These are phyloP conservation scores for Abrostola tripartita DNA, from an alignment of 2,888 invertebrate species.

Conservation along the genomic window DNA sequence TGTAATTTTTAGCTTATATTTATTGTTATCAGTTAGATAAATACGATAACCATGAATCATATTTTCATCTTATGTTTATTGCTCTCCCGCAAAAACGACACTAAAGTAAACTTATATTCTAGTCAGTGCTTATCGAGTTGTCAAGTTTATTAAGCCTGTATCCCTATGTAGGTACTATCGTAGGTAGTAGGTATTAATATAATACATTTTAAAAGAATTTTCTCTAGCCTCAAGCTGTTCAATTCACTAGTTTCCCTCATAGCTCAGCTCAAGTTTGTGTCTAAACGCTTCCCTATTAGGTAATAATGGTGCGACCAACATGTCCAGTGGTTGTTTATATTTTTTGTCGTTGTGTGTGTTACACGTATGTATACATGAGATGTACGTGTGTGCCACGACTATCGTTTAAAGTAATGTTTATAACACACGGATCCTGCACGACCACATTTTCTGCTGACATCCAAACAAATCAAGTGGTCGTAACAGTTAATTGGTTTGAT, in stretches of 20 bases:
- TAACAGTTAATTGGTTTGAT: constrained; percentile 49
- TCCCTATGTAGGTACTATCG: no score
- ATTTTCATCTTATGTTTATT: no score
- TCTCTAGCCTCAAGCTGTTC: constrained; percentile 23
- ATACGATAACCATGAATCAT: no score
- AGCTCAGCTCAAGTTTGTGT: constrained; percentile 27
- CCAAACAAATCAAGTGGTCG: constrained; percentile 59
- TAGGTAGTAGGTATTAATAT: neutral
- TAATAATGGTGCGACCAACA: constrained; percentile 23
- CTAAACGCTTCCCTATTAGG: constrained; percentile 42
- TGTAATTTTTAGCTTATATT: no score
- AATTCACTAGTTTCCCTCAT: constrained; percentile 19
- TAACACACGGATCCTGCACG: constrained; percentile 20
- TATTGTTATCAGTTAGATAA: no score
- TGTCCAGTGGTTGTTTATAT: constrained; percentile 14
- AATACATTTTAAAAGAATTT: constrained; percentile 17
- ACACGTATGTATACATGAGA: neutral
- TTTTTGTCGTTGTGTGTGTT: neutral
- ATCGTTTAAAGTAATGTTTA: constrained; percentile 4
- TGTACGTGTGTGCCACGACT: neutral
- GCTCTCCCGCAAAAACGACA: no score
- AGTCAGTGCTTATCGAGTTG: no score
- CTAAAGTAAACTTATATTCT: no score
- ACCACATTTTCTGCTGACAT: constrained; percentile 51
- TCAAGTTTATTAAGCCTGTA: no score